Evolutionary conservation across 1,140 invertebrate genomes (phyloP), one percentile per base, ranked within the genome.

Genomic region (Formica selysi): DNA sequence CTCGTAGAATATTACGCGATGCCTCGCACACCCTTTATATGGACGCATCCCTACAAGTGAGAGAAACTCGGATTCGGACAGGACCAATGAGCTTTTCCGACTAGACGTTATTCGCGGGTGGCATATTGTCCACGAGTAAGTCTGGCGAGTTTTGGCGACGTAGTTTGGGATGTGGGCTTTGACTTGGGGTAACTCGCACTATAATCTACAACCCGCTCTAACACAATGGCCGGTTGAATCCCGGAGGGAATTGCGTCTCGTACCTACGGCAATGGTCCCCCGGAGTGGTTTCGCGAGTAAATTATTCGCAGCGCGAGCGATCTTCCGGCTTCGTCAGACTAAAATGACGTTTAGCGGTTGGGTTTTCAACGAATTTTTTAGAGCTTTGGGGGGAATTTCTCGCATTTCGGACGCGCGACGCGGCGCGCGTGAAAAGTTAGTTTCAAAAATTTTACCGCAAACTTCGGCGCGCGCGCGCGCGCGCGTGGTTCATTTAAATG

Each of bases 131-230:
- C 79, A 83, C 26, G 79, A 73, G 68, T 73, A 73, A 83, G 68
- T 57, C 79, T 44, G 79, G 79, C 68, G 79, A 83, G 79, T 83
- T 83, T 73, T 54, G 54, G 41, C 67, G 67, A 73, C 41, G 68
- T 38, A 73, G 79, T 83, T 83, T 83, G 79, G 79, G 67, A 81
- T 81, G 79, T 81, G 79, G 79, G 79, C 79, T 83, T 83, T 83
- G 79, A 83, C 79, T 83, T 83, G 54, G 79, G 79, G 79, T 83
- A 83, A 83, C 79, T 83, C 79, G 79, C 79, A 73, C 79, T 83
- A 83, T 83, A 83, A 83, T 83, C 79, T 83, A 83, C 79, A 83
- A 62, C 79, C 68, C 79, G 79, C 54, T 83, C 79, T 73, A 73
- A 83, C 79, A 83, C 79, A 83, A 83, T 83, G 54, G 79, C 68